phyloP scores from a whole-genome alignment of 2,888 invertebrate species.

The Augochlorella aurata region DNA sequence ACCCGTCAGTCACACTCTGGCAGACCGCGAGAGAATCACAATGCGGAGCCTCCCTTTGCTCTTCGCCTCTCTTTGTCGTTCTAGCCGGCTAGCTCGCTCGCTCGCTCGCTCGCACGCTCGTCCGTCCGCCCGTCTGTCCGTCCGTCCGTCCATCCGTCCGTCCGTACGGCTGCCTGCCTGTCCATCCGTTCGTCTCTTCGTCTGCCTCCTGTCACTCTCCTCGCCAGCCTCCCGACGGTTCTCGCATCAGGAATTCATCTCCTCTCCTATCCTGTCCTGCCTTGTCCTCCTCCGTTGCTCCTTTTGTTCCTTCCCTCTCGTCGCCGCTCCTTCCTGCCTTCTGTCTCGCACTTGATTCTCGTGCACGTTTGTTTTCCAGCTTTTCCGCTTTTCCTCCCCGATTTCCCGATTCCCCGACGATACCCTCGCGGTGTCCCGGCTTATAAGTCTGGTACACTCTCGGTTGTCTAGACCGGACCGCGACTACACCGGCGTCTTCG shows the following conservation, averaged over 20 bases:
- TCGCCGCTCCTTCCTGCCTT: slow-evolving; percentile 2
- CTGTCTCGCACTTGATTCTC: not conserved
- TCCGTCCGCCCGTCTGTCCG: slow-evolving; percentile 57
- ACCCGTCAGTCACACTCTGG: slow-evolving; percentile 81
- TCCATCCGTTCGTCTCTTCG: slow-evolving; percentile 78
- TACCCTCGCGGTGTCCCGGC: too few relatives aligned
- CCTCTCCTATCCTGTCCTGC: slow-evolving; percentile 68
- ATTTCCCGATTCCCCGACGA: not conserved
- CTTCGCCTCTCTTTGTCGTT: slow-evolving; percentile 65
- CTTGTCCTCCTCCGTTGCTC: slow-evolving; percentile 67
- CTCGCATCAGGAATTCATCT: slow-evolving; percentile 71
- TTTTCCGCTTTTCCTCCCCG: slow-evolving; percentile 5
- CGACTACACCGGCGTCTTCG: too few relatives aligned
- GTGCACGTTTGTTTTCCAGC: not conserved
- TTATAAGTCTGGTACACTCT: too few relatives aligned
- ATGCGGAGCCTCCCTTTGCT: slow-evolving; percentile 73
- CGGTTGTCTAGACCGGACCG: too few relatives aligned
- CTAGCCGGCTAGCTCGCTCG: slow-evolving; percentile 64
- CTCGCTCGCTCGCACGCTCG: slow-evolving; percentile 69
- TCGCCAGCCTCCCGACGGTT: slow-evolving; percentile 75
- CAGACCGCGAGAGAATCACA: slow-evolving; percentile 79
- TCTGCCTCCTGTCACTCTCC: slow-evolving; percentile 78
- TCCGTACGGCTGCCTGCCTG: slow-evolving; percentile 73
- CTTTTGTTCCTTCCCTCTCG: slow-evolving; percentile 68
- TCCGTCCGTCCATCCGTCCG: slow-evolving; percentile 78